Conservation (phyloP, 2,797 vertebrate species). For the Denticeps clupeoides region DNA sequence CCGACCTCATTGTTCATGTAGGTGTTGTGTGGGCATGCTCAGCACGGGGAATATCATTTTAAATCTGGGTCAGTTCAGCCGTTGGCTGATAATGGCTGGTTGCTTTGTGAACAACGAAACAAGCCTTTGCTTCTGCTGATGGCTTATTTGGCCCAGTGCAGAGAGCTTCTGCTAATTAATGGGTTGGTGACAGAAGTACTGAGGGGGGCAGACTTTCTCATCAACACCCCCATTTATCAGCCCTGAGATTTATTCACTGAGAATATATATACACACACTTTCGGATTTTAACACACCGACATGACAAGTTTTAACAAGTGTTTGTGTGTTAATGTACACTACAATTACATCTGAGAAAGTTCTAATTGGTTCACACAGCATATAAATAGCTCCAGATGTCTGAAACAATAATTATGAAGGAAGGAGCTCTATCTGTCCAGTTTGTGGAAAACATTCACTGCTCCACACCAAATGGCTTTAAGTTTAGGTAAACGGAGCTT, state of each 20-base stretch:
- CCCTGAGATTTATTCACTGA: conserved; percentile 24
- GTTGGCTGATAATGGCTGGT: conserved; percentile 24
- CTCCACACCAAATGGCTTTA: not conserved
- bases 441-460: not conserved
- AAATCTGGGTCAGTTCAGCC: conserved; percentile 19
- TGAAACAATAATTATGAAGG: not conserved
- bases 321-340: not conserved
- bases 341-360: not conserved
- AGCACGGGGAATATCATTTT: conserved; percentile 5
- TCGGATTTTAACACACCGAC: conserved; percentile 6
- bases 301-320: conserved; percentile 8
- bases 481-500: not conserved
- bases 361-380: not conserved
- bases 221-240: conserved; percentile 18
- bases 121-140: conserved; percentile 13
- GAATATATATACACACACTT: conserved; percentile 1
- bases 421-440: no score
- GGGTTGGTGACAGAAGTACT: not conserved
- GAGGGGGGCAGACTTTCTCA: conserved; percentile 2
- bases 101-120: conserved; percentile 4
- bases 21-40: not conserved
- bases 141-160: conserved; percentile 7
- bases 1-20: not conserved
- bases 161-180: conserved; percentile 19
- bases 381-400: not conserved